Evolutionary conservation across 1,140 invertebrate species (phyloP).

Genomic region (Geopemphigus sp.): DNA sequence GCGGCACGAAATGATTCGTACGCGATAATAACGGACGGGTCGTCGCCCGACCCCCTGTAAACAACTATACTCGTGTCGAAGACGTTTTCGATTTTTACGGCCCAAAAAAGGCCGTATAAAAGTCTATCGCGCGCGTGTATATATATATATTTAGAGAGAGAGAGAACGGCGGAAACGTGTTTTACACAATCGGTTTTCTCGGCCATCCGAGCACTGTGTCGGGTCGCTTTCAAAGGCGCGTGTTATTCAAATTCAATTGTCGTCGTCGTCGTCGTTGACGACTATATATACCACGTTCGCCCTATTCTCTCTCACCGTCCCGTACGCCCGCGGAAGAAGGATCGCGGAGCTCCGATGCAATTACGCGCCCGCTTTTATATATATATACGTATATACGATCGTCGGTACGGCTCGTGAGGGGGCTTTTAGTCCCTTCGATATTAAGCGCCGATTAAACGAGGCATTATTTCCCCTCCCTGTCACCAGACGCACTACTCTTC

Average conservation of each 20-base stretch:
- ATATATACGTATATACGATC: neutral
- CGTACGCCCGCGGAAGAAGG: neutral
- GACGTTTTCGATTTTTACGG: no score
- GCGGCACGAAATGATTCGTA: no score
- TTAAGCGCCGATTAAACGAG: slow-evolving; percentile 48
- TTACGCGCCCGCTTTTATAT: neutral
- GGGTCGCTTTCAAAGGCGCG: slow-evolving; percentile 14
- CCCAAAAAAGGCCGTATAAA: no score
- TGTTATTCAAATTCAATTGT: slow-evolving; percentile 40
- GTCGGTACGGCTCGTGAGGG: neutral
- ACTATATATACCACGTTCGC: neutral
- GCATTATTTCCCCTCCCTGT: slow-evolving; percentile 10
- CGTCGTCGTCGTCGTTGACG: slow-evolving; percentile 16
- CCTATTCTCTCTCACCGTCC: no score
- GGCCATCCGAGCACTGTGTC: neutral
- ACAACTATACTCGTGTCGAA: no score
- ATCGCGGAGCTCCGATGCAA: slow-evolving; percentile 1
- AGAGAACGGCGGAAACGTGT: neutral
- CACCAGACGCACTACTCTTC: no score
- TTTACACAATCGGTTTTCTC: slow-evolving; percentile 26
- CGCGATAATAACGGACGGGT: no score
- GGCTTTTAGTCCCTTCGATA: slow-evolving; percentile 45
- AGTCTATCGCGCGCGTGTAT: no score
- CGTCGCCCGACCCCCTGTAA: no score
- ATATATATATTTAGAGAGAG: no score